Conservation (phyloP, 1,140 invertebrate species). For the Papilio helenus region DNA sequence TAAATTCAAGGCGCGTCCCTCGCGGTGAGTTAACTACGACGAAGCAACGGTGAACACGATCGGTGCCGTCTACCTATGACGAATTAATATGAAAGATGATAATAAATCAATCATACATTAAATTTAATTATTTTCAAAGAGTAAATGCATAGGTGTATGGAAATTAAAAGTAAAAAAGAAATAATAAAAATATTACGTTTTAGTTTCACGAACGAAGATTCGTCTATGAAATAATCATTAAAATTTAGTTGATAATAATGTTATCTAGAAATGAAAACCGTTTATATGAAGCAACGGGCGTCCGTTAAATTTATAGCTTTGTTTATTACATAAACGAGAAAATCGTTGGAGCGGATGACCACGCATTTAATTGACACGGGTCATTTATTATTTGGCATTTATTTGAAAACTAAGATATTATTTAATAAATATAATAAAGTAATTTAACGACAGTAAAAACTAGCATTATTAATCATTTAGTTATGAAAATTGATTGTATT, state of each 20-base stretch:
- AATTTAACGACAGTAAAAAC: too few species aligned
- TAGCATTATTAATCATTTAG: not conserved
- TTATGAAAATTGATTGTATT: not conserved
- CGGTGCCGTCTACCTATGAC: slow-evolving; percentile 49
- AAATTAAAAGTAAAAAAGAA: too few species aligned
- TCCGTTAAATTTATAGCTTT: slow-evolving; percentile 14
- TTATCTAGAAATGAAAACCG: not conserved
- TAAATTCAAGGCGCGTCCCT: slow-evolving; percentile 56
- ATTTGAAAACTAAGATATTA: not conserved
- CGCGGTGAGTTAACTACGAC: slow-evolving; percentile 48
- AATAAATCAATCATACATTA: not conserved
- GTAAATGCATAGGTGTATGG: not conserved
- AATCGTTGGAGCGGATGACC: not conserved
- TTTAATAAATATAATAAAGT: not conserved
- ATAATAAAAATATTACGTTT: too few species aligned
- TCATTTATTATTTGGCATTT: not conserved
- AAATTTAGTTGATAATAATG: not conserved
- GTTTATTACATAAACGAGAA: slow-evolving; percentile 15
- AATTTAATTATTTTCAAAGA: not conserved
- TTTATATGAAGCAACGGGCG: not conserved
- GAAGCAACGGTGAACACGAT: slow-evolving; percentile 58
- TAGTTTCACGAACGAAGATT: too few species aligned
- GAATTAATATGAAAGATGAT: slow-evolving; percentile 39
- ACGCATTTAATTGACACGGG: not conserved
- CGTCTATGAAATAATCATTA: not conserved